phyloP scores from a whole-genome alignment of 1,140 invertebrate species.

The Listronotus oregonensis region DNA sequence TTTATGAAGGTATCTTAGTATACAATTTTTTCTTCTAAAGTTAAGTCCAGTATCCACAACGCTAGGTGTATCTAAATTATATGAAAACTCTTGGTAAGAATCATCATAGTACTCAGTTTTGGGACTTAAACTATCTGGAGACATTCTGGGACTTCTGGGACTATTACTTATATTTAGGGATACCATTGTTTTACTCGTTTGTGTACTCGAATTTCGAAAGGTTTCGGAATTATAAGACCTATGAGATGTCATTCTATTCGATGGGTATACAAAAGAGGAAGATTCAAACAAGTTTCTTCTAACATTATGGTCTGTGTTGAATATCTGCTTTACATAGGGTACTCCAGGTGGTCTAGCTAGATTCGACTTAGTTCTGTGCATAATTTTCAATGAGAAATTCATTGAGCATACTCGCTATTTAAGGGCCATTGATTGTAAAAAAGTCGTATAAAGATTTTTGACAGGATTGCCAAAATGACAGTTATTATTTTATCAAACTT shows the following conservation, averaged over 20 bases:
- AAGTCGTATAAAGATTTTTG: no score
- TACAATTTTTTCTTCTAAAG: slow-evolving; percentile 23
- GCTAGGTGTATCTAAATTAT: slow-evolving; percentile 1
- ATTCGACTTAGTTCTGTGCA: slow-evolving; percentile 25
- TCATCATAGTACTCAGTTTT: slow-evolving; percentile 20
- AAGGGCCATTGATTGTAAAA: no score
- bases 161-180: slow-evolving; percentile 21
- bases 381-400: slow-evolving; percentile 19
- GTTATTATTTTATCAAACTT: no score
- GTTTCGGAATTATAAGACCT: slow-evolving; percentile 13
- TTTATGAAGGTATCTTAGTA: slow-evolving; percentile 35
- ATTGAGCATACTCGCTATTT: slow-evolving; percentile 1
- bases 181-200: slow-evolving; percentile 48
- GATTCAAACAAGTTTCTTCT: slow-evolving; percentile 20
- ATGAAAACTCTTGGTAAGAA: neutral
- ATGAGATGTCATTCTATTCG: slow-evolving; percentile 3
- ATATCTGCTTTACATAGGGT: slow-evolving; percentile 2
- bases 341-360: slow-evolving; percentile 5
- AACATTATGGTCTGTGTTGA: slow-evolving; percentile 14
- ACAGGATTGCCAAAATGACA: neutral
- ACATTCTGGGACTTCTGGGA: slow-evolving; percentile 24
- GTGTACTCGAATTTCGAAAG: slow-evolving; percentile 35
- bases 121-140: slow-evolving; percentile 44
- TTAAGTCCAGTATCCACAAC: slow-evolving; percentile 3
- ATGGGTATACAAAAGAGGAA: slow-evolving; percentile 20